phyloP scores from a whole-genome alignment of 2,797 vertebrate genomes.

The Ambastaia sidthimunki region DNA sequence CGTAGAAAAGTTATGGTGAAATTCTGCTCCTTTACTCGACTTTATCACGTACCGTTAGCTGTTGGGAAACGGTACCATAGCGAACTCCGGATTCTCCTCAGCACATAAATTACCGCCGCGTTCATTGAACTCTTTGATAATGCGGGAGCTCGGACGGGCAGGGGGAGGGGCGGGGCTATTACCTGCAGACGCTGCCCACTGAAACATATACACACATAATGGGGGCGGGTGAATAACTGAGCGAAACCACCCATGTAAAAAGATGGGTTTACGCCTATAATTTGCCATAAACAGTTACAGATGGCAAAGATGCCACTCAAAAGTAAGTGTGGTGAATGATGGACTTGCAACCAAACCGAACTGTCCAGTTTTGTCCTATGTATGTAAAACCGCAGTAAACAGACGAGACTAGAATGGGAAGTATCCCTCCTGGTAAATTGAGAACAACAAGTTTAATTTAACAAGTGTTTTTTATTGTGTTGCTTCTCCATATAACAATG shows the following conservation, averaged over 20 bases:
- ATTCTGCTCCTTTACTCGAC: neutral
- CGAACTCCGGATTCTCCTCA: constrained; percentile 27
- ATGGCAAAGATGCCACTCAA: neutral
- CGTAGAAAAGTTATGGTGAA: neutral
- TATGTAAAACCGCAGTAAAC: neutral
- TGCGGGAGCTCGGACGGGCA: constrained; percentile 24
- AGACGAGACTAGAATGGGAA: neutral
- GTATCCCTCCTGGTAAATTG: too few species aligned
- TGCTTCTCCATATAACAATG: neutral
- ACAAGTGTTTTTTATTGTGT: too few species aligned
- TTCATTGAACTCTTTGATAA: constrained; percentile 49
- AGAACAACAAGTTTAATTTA: too few species aligned
- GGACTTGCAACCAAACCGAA: neutral
- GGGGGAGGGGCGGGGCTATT: constrained; percentile 59
- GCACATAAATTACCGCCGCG: constrained; percentile 44
- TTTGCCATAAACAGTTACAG: neutral
- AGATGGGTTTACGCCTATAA: neutral
- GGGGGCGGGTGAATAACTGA: neutral
- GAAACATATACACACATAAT: neutral
- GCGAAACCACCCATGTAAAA: neutral
- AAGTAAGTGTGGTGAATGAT: neutral
- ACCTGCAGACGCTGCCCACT: constrained; percentile 56
- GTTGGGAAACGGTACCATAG: constrained; percentile 22
- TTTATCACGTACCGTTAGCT: constrained; percentile 38
- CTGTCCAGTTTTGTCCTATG: neutral